Percentiles rank a stretch among this genome's conserved stretches.
Conservation (phyloP, 2,113 vertebrate genomes). For the Donacobius atricapilla region DNA sequence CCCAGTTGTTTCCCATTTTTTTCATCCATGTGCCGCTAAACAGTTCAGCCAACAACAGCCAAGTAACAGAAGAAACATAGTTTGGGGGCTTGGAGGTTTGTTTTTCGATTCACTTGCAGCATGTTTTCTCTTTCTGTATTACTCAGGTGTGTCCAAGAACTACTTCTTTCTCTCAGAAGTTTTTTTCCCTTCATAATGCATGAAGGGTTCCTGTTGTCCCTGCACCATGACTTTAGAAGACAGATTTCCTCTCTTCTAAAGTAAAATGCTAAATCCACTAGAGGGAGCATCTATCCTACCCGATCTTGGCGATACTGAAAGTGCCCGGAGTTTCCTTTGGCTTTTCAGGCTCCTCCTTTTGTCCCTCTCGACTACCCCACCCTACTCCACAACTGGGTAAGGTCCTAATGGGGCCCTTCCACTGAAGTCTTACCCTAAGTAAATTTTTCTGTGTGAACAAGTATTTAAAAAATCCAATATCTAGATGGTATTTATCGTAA, state of each 20-base stretch:
- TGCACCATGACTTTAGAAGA: background rate
- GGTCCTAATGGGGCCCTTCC: background rate
- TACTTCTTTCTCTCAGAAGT: background rate
- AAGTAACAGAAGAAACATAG: background rate
- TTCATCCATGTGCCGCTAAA: background rate
- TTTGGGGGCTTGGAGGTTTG: background rate
- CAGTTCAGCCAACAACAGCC: background rate
- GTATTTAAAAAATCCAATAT: background rate
- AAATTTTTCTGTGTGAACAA: background rate
- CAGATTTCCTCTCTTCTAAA: background rate
- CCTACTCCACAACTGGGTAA: background rate
- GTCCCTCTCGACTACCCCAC: accelerated
- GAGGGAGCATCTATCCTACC: background rate
- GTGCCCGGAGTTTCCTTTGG: background rate
- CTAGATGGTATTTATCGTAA: background rate
- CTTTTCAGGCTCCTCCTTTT: background rate
- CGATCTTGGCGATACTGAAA: background rate
- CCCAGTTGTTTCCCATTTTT: background rate
- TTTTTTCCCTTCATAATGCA: background rate
- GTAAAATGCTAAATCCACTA: background rate
- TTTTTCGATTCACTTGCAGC: background rate
- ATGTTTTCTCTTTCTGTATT: background rate
- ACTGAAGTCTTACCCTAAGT: background rate
- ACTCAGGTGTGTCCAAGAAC: background rate
- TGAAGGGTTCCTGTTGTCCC: background rate